Percentiles rank a stretch among this genome's conserved stretches.
phyloP scores from a whole-genome alignment of 2,888 invertebrate species.

The Ditula angustiorana region DNA sequence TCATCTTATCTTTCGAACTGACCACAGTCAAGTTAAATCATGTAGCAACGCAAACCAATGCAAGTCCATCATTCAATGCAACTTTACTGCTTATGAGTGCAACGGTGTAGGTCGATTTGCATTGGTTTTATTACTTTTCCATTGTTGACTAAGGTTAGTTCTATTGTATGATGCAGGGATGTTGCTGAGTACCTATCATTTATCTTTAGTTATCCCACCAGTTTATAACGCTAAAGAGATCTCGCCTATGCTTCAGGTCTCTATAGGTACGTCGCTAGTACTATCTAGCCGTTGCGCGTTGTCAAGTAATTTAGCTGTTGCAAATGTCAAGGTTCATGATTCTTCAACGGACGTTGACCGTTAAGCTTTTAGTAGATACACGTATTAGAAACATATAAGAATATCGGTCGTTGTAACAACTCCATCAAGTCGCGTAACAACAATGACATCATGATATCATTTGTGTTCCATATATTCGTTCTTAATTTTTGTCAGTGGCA shows the following conservation, averaged over 20 bases:
- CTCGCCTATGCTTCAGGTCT: not conserved
- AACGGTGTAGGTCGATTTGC: conserved; percentile 7
- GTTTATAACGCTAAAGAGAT: no score
- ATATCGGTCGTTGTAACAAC: not conserved
- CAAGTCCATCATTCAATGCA: conserved; percentile 22
- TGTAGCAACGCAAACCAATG: conserved; percentile 9
- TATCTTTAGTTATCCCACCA: no score
- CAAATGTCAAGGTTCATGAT: conserved; percentile 60
- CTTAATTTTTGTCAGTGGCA: no score
- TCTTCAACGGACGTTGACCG: conserved; percentile 57
- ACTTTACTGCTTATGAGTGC: conserved; percentile 30
- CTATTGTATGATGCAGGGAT: conserved; percentile 4
- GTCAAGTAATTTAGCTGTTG: conserved; percentile 40
- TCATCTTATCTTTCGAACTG: conserved; percentile 51
- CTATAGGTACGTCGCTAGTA: not conserved
- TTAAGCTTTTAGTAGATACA: not conserved
- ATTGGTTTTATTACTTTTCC: conserved; percentile 29
- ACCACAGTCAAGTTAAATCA: conserved; percentile 59
- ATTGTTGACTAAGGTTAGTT: conserved; percentile 37
- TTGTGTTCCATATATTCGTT: no score
- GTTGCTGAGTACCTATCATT: not conserved
- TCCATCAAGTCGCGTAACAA: no score
- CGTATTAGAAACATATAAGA: not conserved
- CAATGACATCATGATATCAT: no score
- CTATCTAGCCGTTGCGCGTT: not conserved